Evolutionary conservation across 2,113 vertebrate genomes (phyloP).

Genomic region (Channa argus): DNA sequence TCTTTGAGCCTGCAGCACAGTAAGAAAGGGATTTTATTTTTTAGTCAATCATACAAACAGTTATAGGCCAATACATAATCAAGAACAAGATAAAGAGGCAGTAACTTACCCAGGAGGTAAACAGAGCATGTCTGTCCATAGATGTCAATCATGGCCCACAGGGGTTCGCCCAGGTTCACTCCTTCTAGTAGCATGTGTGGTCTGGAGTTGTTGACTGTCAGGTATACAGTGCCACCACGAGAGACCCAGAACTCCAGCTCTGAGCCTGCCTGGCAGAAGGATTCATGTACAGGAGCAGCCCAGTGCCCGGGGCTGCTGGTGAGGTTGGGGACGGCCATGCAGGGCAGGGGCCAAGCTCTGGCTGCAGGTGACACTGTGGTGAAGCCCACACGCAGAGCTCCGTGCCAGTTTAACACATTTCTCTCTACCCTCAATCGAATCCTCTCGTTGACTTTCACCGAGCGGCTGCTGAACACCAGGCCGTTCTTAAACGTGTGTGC

Average conservation of each 20-base stretch:
- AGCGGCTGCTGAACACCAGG: conserved; percentile 87
- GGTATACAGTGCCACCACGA: conserved; percentile 56
- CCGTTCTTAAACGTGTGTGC: conserved; percentile 79
- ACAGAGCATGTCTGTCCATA: conserved; percentile 86
- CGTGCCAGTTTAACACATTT: conserved; percentile 63
- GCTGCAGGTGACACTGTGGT: conserved; percentile 79
- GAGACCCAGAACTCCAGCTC: conserved; percentile 86
- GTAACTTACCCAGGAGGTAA: conserved; percentile 81
- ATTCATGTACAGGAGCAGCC: conserved; percentile 66
- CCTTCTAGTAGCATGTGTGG: conserved; percentile 36
- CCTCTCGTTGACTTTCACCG: conserved; percentile 73
- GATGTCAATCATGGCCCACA: conserved; percentile 90
- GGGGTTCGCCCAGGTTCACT: conserved; percentile 61
- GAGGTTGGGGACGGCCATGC: conserved; percentile 84
- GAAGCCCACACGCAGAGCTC: conserved; percentile 88
- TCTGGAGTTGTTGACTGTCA: not conserved
- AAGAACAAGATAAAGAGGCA: conserved; percentile 6
- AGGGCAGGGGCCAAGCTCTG: conserved; percentile 77
- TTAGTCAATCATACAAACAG: not conserved
- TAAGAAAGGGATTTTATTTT: not conserved
- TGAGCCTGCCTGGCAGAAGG: conserved; percentile 44
- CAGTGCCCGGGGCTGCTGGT: conserved; percentile 76
- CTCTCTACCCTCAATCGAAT: conserved; percentile 78
- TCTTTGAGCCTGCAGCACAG: conserved; percentile 75
- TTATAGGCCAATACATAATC: not conserved